Conservation (phyloP, 2,888 invertebrate species). For the Dynastes hyllus region DNA sequence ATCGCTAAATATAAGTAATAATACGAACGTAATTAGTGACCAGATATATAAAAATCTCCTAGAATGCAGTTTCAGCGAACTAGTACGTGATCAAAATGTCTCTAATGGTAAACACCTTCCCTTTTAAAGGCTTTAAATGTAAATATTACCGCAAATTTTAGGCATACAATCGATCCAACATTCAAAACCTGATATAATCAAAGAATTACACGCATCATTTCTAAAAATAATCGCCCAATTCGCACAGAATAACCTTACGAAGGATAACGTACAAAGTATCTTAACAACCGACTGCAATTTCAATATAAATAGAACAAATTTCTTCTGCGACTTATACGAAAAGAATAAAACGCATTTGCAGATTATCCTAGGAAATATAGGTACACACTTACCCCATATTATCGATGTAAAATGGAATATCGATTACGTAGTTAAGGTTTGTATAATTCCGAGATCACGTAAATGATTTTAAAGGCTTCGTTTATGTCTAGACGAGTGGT, state of each 20-base stretch:
- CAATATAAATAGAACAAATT: constrained; percentile 56
- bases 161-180: constrained; percentile 61
- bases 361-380: constrained; percentile 66
- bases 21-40: constrained; percentile 59
- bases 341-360: constrained; percentile 62
- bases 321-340: constrained; percentile 63
- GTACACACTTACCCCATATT: constrained; percentile 72
- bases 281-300: constrained; percentile 63
- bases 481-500: constrained; percentile 64
- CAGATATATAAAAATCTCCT: constrained; percentile 61
- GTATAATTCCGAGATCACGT: neutral
- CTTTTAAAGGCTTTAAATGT: neutral
- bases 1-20: constrained; percentile 59
- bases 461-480: neutral
- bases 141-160: constrained; percentile 55
- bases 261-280: constrained; percentile 61
- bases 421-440: constrained; percentile 71
- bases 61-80: constrained; percentile 62
- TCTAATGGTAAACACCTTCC: constrained; percentile 54
- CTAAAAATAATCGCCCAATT: constrained; percentile 64
- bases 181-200: constrained; percentile 67
- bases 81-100: constrained; percentile 60
- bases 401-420: constrained; percentile 77
- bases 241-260: constrained; percentile 61
- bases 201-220: constrained; percentile 65